These are phyloP conservation scores for Panthera uncia DNA, from an alignment of 2,113 vertebrate species.

Conservation along the genomic window DNA sequence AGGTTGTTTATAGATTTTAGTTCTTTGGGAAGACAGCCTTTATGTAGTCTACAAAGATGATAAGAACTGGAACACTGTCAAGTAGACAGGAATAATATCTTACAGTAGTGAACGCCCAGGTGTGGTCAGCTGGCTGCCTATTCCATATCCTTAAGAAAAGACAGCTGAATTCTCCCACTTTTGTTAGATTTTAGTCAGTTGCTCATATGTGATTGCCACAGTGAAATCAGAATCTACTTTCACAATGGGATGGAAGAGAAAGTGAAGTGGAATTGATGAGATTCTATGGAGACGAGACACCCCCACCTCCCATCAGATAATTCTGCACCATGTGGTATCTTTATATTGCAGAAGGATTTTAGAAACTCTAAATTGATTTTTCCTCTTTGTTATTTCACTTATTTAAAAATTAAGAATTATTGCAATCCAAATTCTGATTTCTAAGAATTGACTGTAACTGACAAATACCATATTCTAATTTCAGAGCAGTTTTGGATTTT, in stretches of 20 bases:
- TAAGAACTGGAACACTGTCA: neutral
- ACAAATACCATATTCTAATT: neutral
- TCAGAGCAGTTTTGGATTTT: slow-evolving; percentile 25
- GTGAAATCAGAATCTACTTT: neutral
- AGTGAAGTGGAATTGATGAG: neutral
- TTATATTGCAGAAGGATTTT: neutral
- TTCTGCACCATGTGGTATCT: neutral
- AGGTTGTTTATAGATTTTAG: slow-evolving; percentile 1
- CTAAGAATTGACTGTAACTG: neutral
- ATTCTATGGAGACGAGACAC: neutral
- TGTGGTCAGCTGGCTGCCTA: neutral
- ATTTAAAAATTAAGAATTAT: slow-evolving; percentile 36
- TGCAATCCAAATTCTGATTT: neutral
- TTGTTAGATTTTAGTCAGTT: neutral
- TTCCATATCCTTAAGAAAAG: neutral
- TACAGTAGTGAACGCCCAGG: neutral
- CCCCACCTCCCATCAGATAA: neutral
- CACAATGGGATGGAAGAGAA: neutral
- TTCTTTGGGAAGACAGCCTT: neutral
- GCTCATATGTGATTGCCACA: neutral
- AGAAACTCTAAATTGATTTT: neutral
- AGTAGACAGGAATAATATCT: neutral
- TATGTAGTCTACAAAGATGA: neutral
- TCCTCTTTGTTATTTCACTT: neutral
- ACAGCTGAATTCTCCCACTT: neutral